Base-by-base conservation (phyloP, 2,113 vertebrate genomes). In the Myiopsitta monachus region DNA sequence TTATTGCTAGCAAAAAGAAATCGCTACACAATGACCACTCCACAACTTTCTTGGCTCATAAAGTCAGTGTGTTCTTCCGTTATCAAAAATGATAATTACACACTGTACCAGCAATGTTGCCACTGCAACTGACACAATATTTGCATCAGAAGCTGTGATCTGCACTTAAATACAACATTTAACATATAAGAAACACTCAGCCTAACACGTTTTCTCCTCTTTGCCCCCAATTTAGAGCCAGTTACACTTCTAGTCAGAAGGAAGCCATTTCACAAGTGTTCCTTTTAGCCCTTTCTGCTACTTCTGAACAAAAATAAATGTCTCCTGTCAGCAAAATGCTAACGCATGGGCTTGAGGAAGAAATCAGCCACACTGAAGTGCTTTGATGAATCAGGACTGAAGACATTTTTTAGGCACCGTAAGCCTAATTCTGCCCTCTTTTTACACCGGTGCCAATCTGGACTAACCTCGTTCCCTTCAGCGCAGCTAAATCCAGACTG, bases 351-450 rank as follows among this genome's bases (percentile, higher is more conserved):
- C 83, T 94, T 95, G 69, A 73, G 85, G 39, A 97, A 92, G 55
- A 94, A 97, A 84, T 91, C 87, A 75, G 64, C 51, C 39, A 67
- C 8, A 3, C 17, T 92, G 51, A 92, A 94, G n/a, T 52, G 57
- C 91, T 92, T 91, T 87, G 91, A 96, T 92, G 87, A 94, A 96
- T 84, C 91, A 68, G 44, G 69, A 92, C 95, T 89, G 38, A 94
- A 95, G 93, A 95, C 85, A 82, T 57, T 92, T 90, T 91, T 93
- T 63, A 88, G 87, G 86, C 77, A 74, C 63, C 3, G 4, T 77
- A 90, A 95, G 79, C 82, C 93, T 93, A 96, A 94, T 92, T 92
- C 90, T 90, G 82, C 87, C 79, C 75, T 95, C 81, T 49, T 97
- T 95, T 96, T 88, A 67, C 83, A 69, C 68, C 1, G 0, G 19